Base-by-base conservation (phyloP, 2,797 vertebrate species). In the Adrianichthys oophorus region DNA sequence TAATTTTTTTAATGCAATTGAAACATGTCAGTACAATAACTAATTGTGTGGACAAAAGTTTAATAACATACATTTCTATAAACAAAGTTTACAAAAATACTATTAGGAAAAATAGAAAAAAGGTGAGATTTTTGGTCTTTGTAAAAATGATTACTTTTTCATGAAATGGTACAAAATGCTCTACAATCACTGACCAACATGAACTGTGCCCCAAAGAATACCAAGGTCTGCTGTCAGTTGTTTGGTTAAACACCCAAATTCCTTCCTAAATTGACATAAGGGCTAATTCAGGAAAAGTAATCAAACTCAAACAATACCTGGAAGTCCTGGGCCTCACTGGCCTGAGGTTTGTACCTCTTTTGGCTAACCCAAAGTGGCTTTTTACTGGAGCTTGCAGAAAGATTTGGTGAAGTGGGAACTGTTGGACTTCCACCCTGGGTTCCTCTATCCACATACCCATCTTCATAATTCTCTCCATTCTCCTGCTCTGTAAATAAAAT, bases 261-360 rank as follows among this genome's bases (percentile, higher is more conserved):
- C 42, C 47, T 3, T 44, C 24, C 4, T 26, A 52, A 65, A 52
- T 14, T 62, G 40, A 18, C 24, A 48, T 57, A 29, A 62, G 32
- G 43, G 17, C 55, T 64, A 37, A 53, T 53, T 24, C 63, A 66
- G 57, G 49, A 71, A 65, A 15, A 56, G 29, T 17, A 46, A 54
- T 76, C 24, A 57, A 63, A 76, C 15, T 16, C 7, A 48, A 12
- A 87, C 82, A 87, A 80, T 87, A 96, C 96, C 94, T 98, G 96
- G 89, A 98, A 98, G 83, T 98, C 96, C 80, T 98, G 96, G 6
- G 92, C 92, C 80, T 96, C 98, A 74, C 94, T 96, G 57, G 95
- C 91, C 70, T 97, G 83, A 18, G 92, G 65, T 76, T 90, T 90
- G n/a, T 90, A 85, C 15, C 76, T 91, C 72, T 90, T 95, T 72